Evolutionary conservation across 2,888 invertebrate species (phyloP), one percentile per base, ranked within the genome.

Genomic region (Netelia virgata): DNA sequence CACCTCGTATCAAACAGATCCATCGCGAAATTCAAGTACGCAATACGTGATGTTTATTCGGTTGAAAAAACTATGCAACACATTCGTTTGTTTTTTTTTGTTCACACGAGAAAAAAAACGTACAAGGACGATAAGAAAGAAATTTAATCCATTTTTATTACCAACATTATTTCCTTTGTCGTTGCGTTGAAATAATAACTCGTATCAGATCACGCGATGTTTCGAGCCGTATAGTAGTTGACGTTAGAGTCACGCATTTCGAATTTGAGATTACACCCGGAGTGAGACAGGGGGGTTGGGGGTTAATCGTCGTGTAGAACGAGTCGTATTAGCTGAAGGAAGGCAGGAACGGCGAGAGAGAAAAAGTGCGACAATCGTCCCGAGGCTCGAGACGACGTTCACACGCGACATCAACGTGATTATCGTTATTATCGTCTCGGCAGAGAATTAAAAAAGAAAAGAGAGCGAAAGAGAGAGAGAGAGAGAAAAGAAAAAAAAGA

Each of bases 331-430:
- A 20, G 18, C 10, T 36, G 11, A 55, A 8, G n/a, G 43, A 43
- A 47, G 43, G 18, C 53, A 53, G n/a, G 28, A 41, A 47, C 43
- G 18, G 28, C 47, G 68, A 63, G 41, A 28, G 59, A 57, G 77
- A 85, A 69, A 85, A 64, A 78, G 63, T 57, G 82, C 59, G 66
- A 63, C 50, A 78, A 84, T 86, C 85, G 82, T 82, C 82, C 87
- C 18, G 41, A 23, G 43, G n/a, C 64, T 23, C 57, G 59, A 59
- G 64, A 69, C 57, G 68, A 36, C 77, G 77, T 77, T 77, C 77
- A 77, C 77, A 77, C 77, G 77, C 50, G 77, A 69, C 77, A 77
- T 77, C 53, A 64, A 41, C 63, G 53, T 64, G 53, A 79, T 78
- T 50, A 70, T 78, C 70, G 59, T 70, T 69, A 78, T 70, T 47